These are phyloP conservation scores for Omphaloscelis lunosa DNA, from an alignment of 2,888 invertebrate genomes.

Conservation along the genomic window DNA sequence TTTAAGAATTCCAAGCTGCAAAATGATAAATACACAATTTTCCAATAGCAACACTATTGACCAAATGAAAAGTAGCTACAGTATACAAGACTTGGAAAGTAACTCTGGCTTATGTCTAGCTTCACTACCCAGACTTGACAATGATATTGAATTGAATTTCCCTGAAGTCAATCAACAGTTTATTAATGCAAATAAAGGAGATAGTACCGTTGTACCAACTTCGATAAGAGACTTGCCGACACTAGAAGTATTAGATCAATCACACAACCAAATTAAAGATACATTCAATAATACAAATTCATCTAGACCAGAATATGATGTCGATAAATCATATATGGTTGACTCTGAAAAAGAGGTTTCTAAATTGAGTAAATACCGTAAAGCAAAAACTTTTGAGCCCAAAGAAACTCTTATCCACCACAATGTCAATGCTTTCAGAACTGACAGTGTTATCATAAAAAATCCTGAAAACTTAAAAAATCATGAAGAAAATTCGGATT, in stretches of 20 bases:
- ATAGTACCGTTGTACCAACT: slow-evolving; percentile 65
- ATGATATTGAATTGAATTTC: slow-evolving; percentile 87
- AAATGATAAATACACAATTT: slow-evolving; percentile 83
- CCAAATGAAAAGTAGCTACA: slow-evolving; percentile 80
- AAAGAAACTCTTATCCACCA: slow-evolving; percentile 63
- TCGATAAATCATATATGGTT: slow-evolving; percentile 58
- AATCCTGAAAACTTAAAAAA: slow-evolving; percentile 85
- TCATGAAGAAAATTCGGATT: slow-evolving; percentile 68
- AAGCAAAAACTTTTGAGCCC: slow-evolving; percentile 73
- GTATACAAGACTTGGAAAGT: slow-evolving; percentile 85
- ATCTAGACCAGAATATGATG: slow-evolving; percentile 49
- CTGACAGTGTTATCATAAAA: slow-evolving; percentile 88
- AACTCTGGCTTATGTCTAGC: slow-evolving; percentile 86
- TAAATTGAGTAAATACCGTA: slow-evolving; percentile 86
- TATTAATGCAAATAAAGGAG: slow-evolving; percentile 86
- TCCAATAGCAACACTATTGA: slow-evolving; percentile 72
- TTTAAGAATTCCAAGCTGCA: slow-evolving; percentile 79
- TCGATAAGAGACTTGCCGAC: slow-evolving; percentile 72
- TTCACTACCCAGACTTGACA: slow-evolving; percentile 86
- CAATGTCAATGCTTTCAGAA: slow-evolving; percentile 76
- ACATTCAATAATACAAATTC: slow-evolving; percentile 52
- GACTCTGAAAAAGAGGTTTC: slow-evolving; percentile 78
- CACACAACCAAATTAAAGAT: slow-evolving; percentile 55
- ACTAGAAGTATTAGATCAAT: slow-evolving; percentile 69
- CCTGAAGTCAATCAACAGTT: slow-evolving; percentile 89